Percentiles rank a stretch among this genome's conserved stretches.
Evolutionary conservation across 2,888 invertebrate genomes (phyloP).

Genomic region (Blastobasis adustella): DNA sequence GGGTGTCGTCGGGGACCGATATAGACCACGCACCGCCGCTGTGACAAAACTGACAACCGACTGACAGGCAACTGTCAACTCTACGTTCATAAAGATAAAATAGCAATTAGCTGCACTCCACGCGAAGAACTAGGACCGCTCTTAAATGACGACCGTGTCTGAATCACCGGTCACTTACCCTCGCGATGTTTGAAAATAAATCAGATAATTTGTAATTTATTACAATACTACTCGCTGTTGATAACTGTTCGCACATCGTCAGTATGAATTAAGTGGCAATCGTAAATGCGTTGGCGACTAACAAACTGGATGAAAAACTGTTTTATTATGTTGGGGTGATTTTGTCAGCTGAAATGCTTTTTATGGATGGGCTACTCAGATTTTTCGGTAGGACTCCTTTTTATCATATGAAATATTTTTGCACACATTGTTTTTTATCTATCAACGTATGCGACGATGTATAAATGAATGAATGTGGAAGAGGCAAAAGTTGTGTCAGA

Average conservation of each 20-base stretch:
- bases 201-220: conserved; percentile 20
- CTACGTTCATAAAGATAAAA: conserved; percentile 9
- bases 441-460: no score
- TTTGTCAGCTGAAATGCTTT: no score
- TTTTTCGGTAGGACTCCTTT: no score
- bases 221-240: no score
- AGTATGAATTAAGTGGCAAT: no score
- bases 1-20: conserved; percentile 35
- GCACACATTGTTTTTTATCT: no score
- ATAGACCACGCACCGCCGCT: conserved; percentile 29
- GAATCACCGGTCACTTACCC: conserved; percentile 63
- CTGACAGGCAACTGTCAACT: conserved; percentile 13
- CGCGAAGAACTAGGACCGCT: background rate
- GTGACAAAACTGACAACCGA: conserved; percentile 10
- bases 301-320: background rate
- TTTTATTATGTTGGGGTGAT: background rate
- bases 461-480: no score
- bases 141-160: conserved; percentile 11
- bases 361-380: no score
- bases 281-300: no score
- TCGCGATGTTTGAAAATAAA: conserved; percentile 47
- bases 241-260: no score
- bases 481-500: no score
- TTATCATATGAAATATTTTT: no score
- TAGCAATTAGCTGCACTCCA: conserved; percentile 5